Evolutionary conservation across 2,113 vertebrate genomes (phyloP), one percentile per base, ranked within the genome.

Genomic region (Potamarius usumacintae): DNA sequence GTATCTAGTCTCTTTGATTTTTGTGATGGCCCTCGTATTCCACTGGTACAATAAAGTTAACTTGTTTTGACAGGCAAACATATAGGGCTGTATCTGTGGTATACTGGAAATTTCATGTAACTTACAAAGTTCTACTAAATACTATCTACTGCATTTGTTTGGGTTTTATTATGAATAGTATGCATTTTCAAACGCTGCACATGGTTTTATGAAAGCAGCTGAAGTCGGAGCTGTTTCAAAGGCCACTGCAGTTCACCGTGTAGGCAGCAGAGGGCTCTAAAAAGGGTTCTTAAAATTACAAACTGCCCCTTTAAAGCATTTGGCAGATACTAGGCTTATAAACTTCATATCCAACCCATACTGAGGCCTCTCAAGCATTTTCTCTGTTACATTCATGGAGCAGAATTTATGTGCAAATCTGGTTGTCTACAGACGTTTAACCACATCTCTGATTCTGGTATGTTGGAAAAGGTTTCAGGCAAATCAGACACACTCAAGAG

Each of bases 351-450:
- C 85, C 71, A 63, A 67, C 53, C 69, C 78, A 57, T 81, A 57
- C 80, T 42, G 72, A 58, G 74, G 10, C 82, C 60, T 71, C 85
- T 80, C 55, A 86, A 17, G 50, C 90, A 91, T 92, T 91, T 42
- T 91, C 88, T 86, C 20, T 0, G 17, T 42, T 12, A 18, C 65
- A 20, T 93, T 91, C 87, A 92, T 62, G 87, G 89, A 11, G 0
- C 89, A 87, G 62, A 77, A 89, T 94, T 93, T 89, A 89, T 90
- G 86, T 65, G 79, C n/a, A 25, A 58, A 48, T 87, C 63, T n/a
- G 50, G 89, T 20, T 85, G 80, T 86, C 81, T 92, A 89, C 91
- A 92, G 78, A 86, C 88, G 77, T 50, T 93, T 90, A 92, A 93
- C 92, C 7, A 57, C 88, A 90, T 81, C 58, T 76, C 78, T 79